A percentile compares a stretch with the other conserved stretches of the same genome.
Evolutionary conservation across 1,140 invertebrate species (phyloP).

Genomic region (Tribolium madens): DNA sequence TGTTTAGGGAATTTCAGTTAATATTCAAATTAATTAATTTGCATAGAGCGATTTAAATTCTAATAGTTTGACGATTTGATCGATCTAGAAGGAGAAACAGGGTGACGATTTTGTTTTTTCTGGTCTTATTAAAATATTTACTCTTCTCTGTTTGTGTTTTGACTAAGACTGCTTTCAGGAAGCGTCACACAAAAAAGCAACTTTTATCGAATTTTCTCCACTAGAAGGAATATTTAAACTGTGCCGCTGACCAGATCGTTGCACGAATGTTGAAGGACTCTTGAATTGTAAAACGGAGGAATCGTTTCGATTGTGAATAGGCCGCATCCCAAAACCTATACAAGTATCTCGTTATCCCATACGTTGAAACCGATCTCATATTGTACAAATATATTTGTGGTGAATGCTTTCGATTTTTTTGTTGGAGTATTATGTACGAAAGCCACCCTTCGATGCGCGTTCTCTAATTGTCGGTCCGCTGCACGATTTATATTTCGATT

Average conservation of each 20-base stretch:
- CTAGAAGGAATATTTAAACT: background rate
- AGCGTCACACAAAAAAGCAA: slow-evolving; percentile 45
- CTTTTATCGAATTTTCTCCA: slow-evolving; percentile 35
- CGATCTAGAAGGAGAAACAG: background rate
- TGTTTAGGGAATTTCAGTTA: slow-evolving; percentile 36
- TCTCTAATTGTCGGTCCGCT: slow-evolving; percentile 21
- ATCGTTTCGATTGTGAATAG: slow-evolving; percentile 50
- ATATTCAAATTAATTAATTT: slow-evolving; percentile 31
- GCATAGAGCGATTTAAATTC: slow-evolving; percentile 3
- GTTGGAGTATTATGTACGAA: background rate
- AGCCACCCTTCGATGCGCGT: slow-evolving; percentile 24
- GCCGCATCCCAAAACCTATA: slow-evolving; percentile 53
- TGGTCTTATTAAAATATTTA: background rate
- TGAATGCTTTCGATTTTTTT: slow-evolving; percentile 23
- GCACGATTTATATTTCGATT: slow-evolving; percentile 29
- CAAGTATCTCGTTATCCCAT: slow-evolving; percentile 54
- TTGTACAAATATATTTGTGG: slow-evolving; percentile 25
- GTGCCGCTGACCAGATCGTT: slow-evolving; percentile 39
- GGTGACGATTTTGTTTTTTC: background rate
- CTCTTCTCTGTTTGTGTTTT: background rate
- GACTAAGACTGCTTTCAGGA: background rate
- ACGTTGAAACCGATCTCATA: slow-evolving; percentile 43
- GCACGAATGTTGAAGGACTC: slow-evolving; percentile 46
- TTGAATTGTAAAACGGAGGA: slow-evolving; percentile 46
- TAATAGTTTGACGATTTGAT: slow-evolving; percentile 21